Conservation (phyloP, 2,113 vertebrate genomes). For the Grantiella picta region DNA sequence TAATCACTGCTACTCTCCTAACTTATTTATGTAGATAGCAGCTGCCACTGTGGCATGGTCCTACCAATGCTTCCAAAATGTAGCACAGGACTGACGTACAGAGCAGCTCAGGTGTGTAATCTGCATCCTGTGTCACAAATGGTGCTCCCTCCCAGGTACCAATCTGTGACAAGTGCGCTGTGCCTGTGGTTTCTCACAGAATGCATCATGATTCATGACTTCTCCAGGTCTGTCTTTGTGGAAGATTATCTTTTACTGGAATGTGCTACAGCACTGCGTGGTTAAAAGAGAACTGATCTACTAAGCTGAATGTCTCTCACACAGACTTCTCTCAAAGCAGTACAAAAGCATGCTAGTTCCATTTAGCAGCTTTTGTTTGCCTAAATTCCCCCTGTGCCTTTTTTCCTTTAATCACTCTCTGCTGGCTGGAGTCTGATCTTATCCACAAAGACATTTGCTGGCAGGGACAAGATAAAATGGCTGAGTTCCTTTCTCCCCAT, state of each 20-base stretch:
- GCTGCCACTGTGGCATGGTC: neutral
- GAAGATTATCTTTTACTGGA: neutral
- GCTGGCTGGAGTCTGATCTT: slow-evolving; percentile 7
- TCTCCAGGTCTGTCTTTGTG: neutral
- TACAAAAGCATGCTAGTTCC: neutral
- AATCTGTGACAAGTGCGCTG: neutral
- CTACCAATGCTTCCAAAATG: neutral
- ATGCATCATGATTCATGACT: neutral
- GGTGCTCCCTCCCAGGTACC: neutral
- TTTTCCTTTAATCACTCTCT: neutral
- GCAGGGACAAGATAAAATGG: slow-evolving; percentile 6
- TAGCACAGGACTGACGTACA: neutral
- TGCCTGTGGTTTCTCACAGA: neutral
- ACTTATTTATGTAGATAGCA: neutral
- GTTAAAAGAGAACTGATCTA: neutral
- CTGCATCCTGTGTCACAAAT: neutral
- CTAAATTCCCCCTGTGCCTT: neutral
- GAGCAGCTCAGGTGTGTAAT: neutral
- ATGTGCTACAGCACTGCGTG: neutral
- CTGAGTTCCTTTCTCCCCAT: neutral
- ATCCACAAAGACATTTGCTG: slow-evolving; percentile 21
- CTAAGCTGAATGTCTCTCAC: neutral
- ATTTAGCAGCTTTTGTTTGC: slow-evolving; percentile 19
- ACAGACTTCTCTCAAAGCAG: neutral
- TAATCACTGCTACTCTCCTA: neutral